These are phyloP conservation scores for Eurosta solidaginis DNA, from an alignment of 1,140 invertebrate species.

Conservation along the genomic window DNA sequence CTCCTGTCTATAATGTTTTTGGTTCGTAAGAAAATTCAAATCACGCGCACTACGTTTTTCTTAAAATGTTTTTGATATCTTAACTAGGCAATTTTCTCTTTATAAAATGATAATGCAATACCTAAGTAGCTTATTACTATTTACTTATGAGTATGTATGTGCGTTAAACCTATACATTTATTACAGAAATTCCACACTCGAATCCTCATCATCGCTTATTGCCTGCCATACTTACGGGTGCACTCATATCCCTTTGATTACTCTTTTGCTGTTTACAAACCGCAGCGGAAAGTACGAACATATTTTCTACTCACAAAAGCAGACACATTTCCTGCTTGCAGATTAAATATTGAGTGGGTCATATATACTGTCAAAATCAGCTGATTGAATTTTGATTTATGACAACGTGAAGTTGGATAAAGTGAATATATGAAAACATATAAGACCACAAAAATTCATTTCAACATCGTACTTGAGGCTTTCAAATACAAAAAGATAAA, in stretches of 20 bases:
- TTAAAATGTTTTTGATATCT: too few relatives aligned
- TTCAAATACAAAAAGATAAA: neutral
- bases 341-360: neutral
- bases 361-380: slow-evolving; percentile 13
- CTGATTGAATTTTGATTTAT: slow-evolving; percentile 25
- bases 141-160: too few relatives aligned
- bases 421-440: neutral
- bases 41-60: too few relatives aligned
- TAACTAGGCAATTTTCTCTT: too few relatives aligned
- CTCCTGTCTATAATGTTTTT: too few relatives aligned
- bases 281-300: neutral
- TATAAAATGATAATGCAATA: too few relatives aligned
- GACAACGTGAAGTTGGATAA: neutral
- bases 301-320: neutral
- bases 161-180: too few relatives aligned
- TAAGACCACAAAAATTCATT: neutral
- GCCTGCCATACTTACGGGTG: neutral
- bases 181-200: too few relatives aligned
- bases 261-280: neutral
- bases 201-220: too few relatives aligned
- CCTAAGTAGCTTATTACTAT: too few relatives aligned
- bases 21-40: too few relatives aligned
- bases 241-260: neutral
- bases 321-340: neutral
- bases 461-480: neutral